A percentile compares a stretch with the other conserved stretches of the same genome.
Conservation (phyloP, 2,888 invertebrate species). For the Drosophila niveifrons region DNA sequence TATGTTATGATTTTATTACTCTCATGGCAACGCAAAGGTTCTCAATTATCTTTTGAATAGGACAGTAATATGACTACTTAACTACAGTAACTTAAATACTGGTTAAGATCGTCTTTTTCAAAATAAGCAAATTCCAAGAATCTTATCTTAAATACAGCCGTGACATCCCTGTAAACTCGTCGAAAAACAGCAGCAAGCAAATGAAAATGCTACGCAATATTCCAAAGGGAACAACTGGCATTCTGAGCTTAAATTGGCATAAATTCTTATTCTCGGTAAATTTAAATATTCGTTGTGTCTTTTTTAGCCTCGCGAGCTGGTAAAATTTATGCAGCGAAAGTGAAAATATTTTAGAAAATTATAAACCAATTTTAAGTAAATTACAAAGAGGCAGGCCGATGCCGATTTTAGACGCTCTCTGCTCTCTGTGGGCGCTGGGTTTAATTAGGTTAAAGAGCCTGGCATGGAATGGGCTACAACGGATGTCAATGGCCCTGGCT, state of each 20-base stretch:
- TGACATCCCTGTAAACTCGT: neutral
- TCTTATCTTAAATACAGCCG: neutral
- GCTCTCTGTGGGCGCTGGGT: slow-evolving; percentile 39
- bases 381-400: slow-evolving; percentile 49
- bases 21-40: neutral
- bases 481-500: slow-evolving; percentile 65
- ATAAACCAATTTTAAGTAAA: slow-evolving; percentile 68
- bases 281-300: slow-evolving; percentile 54
- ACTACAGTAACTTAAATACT: neutral
- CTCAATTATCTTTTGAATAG: neutral
- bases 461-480: slow-evolving; percentile 24
- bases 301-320: neutral
- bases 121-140: neutral
- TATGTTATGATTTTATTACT: neutral
- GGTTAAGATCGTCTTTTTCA: neutral
- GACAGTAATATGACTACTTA: neutral
- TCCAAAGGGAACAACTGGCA: slow-evolving; percentile 20
- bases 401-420: slow-evolving; percentile 30
- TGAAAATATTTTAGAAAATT: slow-evolving; percentile 66
- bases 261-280: slow-evolving; percentile 62
- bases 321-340: slow-evolving; percentile 51
- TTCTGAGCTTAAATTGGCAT: slow-evolving; percentile 52
- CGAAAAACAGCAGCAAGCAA: slow-evolving; percentile 13
- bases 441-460: slow-evolving; percentile 78
- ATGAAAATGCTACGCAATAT: slow-evolving; percentile 43